phyloP scores from a whole-genome alignment of 1,140 invertebrate genomes.

The Lamellibrachia luymesi region DNA sequence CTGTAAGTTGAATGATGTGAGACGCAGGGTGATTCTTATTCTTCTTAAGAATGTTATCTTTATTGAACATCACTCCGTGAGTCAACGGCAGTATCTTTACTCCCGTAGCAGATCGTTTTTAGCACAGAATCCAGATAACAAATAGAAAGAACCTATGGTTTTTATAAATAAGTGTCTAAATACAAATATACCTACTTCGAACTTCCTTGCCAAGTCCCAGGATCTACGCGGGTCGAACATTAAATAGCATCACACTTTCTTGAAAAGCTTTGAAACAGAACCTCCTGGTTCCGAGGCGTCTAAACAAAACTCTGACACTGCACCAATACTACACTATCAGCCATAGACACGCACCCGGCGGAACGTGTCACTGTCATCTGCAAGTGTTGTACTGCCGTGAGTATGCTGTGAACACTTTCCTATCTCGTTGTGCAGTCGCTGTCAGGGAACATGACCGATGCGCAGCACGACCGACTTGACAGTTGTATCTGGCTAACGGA shows the following conservation, averaged over 20 bases:
- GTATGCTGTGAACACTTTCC: not conserved
- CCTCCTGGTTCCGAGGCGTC: too few relatives aligned
- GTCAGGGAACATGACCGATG: not conserved
- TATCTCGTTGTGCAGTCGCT: not conserved
- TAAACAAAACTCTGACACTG: not conserved
- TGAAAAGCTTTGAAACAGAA: not conserved
- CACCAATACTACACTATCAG: too few relatives aligned
- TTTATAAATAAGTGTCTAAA: not conserved
- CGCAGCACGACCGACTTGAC: constrained; percentile 14
- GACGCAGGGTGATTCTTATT: too few relatives aligned
- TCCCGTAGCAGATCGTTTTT: too few relatives aligned
- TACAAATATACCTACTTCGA: not conserved
- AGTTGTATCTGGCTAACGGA: constrained; percentile 20
- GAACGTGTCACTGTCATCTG: not conserved
- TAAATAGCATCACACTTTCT: not conserved
- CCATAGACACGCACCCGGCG: too few relatives aligned
- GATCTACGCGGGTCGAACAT: not conserved
- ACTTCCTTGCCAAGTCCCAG: not conserved
- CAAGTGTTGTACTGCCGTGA: not conserved
- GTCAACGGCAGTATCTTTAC: too few relatives aligned
- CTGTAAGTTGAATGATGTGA: too few relatives aligned
- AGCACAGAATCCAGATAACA: too few relatives aligned
- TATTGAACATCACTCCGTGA: too few relatives aligned
- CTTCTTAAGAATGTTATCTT: too few relatives aligned
- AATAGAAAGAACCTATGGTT: too few relatives aligned